A percentile compares a stretch with the other conserved stretches of the same genome.
Evolutionary conservation across 1,140 invertebrate genomes (phyloP).

Genomic region (Aphelinus certus): DNA sequence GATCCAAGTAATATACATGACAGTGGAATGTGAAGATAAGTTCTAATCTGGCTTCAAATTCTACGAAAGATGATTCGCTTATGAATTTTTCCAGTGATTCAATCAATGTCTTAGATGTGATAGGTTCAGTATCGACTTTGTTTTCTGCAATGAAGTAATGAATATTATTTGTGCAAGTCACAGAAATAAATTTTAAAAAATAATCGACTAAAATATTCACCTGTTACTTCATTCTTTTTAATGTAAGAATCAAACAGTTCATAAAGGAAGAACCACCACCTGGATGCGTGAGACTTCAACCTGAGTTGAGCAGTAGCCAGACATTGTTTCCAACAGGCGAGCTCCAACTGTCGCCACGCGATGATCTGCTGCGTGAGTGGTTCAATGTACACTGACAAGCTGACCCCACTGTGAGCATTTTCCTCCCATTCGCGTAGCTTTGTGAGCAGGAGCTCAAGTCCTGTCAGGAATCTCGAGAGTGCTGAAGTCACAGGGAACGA

Average conservation of each 20-base stretch:
- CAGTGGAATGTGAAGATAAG: conserved; percentile 82
- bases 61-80: conserved; percentile 83
- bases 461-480: conserved; percentile 87
- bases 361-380: conserved; percentile 84
- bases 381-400: conserved; percentile 76
- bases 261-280: conserved; percentile 93
- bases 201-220: neutral
- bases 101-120: conserved; percentile 54
- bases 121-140: conserved; percentile 35
- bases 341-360: conserved; percentile 90
- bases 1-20: conserved; percentile 71
- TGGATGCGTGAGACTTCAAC: conserved; percentile 72
- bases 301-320: conserved; percentile 73
- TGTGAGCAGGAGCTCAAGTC: conserved; percentile 86
- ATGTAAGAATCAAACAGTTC: conserved; percentile 70
- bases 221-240: conserved; percentile 32
- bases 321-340: conserved; percentile 85
- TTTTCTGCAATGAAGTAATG: conserved; percentile 35
- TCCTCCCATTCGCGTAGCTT: conserved; percentile 92
- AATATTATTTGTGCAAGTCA: neutral
- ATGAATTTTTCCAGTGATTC: conserved; percentile 82
- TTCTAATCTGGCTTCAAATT: conserved; percentile 83
- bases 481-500: conserved; percentile 82
- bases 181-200: neutral
- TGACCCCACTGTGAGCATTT: conserved; percentile 87